These are phyloP conservation scores for Baronia brevicornis DNA, from an alignment of 2,888 invertebrate species.

Conservation along the genomic window DNA sequence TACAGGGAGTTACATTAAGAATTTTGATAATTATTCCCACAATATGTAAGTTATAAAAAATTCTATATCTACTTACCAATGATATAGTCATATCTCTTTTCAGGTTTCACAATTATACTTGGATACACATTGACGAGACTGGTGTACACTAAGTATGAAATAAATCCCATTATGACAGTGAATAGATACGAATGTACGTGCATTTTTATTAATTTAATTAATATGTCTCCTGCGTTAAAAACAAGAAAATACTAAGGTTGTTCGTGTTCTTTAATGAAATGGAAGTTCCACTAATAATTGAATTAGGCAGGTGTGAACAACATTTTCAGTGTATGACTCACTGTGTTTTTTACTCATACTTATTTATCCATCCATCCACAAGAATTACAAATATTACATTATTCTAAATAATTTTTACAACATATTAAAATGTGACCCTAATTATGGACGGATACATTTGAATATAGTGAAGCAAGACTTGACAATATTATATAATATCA, in stretches of 20 bases:
- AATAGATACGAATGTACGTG: constrained; percentile 43
- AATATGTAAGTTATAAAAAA: neutral
- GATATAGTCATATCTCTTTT: constrained; percentile 61
- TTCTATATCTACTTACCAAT: constrained; percentile 49
- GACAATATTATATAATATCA: too few species aligned
- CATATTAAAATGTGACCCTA: too few species aligned
- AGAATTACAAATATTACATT: too few species aligned
- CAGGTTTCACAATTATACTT: constrained; percentile 48
- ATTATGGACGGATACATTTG: too few species aligned
- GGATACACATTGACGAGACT: constrained; percentile 43
- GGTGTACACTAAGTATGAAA: constrained; percentile 55
- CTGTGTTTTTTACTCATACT: too few species aligned
- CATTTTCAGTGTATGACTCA: constrained; percentile 15
- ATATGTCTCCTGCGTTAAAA: too few species aligned
- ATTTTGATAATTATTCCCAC: too few species aligned
- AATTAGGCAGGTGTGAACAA: constrained; percentile 49
- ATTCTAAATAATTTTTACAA: too few species aligned
- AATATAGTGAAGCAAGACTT: too few species aligned
- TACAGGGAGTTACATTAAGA: too few species aligned
- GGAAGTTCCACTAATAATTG: constrained; percentile 41
- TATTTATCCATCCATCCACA: too few species aligned
- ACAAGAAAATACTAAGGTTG: too few species aligned
- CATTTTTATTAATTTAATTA: constrained; percentile 33
- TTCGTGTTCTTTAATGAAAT: constrained; percentile 33
- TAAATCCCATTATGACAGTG: constrained; percentile 37